Evolutionary conservation across 2,797 vertebrate species (phyloP).

Genomic region (Potorous gilbertii): DNA sequence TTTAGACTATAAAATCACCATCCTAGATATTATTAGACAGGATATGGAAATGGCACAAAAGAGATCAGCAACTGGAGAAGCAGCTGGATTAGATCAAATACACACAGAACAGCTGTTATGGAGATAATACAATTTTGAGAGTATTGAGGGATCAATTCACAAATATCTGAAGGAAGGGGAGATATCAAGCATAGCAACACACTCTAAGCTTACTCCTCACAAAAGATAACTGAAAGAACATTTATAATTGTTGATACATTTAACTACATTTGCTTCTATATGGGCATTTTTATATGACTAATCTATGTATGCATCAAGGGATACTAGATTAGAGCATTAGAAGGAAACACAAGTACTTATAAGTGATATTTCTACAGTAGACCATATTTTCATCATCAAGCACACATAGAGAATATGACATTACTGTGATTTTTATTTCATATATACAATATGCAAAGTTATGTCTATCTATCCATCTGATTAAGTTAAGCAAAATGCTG

Average conservation of each 20-base stretch:
- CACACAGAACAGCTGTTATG: not conserved
- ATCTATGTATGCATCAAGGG: not conserved
- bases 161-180: not conserved
- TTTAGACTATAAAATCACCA: not conserved
- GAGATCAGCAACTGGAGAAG: not conserved
- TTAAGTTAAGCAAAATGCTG: not conserved
- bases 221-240: not conserved
- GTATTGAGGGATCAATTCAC: not conserved
- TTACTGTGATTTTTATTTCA: not conserved
- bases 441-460: not conserved
- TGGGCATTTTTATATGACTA: not conserved
- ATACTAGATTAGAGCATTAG: not conserved
- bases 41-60: not conserved
- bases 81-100: not conserved
- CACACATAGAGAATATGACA: not conserved
- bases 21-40: not conserved
- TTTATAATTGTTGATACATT: not conserved
- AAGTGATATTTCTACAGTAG: not conserved
- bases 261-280: not conserved
- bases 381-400: not conserved
- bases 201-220: not conserved
- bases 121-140: not conserved
- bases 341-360: not conserved
- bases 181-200: not conserved
- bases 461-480: not conserved